Evolutionary conservation across 2,888 invertebrate genomes (phyloP).

Genomic region (Drosophila mimetica): DNA sequence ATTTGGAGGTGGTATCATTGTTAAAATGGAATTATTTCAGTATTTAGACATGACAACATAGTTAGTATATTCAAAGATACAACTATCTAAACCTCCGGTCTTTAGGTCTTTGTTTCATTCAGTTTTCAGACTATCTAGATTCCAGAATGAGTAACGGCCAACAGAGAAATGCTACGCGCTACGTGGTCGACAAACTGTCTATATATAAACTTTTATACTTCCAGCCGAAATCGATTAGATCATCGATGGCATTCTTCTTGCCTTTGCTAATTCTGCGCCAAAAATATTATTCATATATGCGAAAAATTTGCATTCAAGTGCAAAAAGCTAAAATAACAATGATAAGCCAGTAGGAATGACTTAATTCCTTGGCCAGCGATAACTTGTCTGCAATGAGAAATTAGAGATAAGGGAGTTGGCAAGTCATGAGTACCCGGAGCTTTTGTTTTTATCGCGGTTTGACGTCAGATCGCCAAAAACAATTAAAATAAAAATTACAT

Average conservation of each 20-base stretch:
- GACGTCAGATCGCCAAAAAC: conserved; percentile 23
- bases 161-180: conserved; percentile 62
- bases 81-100: conserved; percentile 15
- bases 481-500: neutral
- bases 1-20: neutral
- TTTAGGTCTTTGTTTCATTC: conserved; percentile 34
- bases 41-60: neutral
- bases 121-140: conserved; percentile 13
- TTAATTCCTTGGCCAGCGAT: conserved; percentile 29
- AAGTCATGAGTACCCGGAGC: conserved; percentile 19
- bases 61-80: conserved; percentile 2
- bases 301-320: conserved; percentile 69
- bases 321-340: conserved; percentile 41
- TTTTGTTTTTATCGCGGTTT: conserved; percentile 1
- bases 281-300: conserved; percentile 29
- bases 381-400: conserved; percentile 28
- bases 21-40: neutral
- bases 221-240: conserved; percentile 66
- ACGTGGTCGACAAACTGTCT: conserved; percentile 10
- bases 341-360: conserved; percentile 30
- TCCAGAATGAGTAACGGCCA: conserved; percentile 29
- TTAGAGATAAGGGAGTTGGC: conserved; percentile 12
- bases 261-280: conserved; percentile 35
- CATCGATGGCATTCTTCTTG: conserved; percentile 52
- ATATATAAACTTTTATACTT: conserved; percentile 32